Base-by-base conservation (phyloP, 1,140 invertebrate genomes). In the Drosophila athabasca region DNA sequence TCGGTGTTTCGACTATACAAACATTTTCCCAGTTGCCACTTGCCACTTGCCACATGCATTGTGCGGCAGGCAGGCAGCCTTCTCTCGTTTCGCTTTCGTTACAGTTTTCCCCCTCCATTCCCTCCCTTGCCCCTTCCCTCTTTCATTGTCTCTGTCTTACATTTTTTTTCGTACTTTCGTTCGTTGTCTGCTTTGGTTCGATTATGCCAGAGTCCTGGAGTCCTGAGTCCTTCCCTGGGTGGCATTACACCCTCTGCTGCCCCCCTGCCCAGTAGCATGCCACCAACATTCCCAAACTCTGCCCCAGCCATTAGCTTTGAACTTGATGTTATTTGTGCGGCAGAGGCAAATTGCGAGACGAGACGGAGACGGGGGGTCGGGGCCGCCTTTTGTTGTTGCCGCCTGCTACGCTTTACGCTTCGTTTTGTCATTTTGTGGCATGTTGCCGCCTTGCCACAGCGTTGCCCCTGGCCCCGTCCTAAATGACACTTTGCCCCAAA, bases 401-500 rank as follows among this genome's bases (percentile, higher is more conserved):
- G 54, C 64, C 64, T 71, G 75, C 52, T 84, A 52, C 67, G 35
- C 76, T 79, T 84, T 54, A 83, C 65, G 75, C 71, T 84, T 87
- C 75, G 74, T 68, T 87, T 68, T 81, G 69, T 87, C 62, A 78
- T 79, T 87, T 82, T 87, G 82, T 62, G 83, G 82, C 83, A 75
- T 87, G 83, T 87, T 76, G 66, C 70, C 74, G 59, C 69, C 73
- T 79, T 76, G 60, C 31, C 31, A 9, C 8, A 8, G 31, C 31
- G 31, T 72, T 72, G 29, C 45, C 31, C 51, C 22, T 53, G 60
- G 68, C 70, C 78, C 35, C 4, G 11, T 39, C 11, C 35, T 82
- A 87, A 87, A 82, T 79, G 82, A 87, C 82, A 85, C 69, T 85
- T 82, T 69, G 69, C 59, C 50, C 48, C 82, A 85, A 85, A 81